Base-by-base conservation (phyloP, 2,113 vertebrate species). In the Megaceryle maxima region DNA sequence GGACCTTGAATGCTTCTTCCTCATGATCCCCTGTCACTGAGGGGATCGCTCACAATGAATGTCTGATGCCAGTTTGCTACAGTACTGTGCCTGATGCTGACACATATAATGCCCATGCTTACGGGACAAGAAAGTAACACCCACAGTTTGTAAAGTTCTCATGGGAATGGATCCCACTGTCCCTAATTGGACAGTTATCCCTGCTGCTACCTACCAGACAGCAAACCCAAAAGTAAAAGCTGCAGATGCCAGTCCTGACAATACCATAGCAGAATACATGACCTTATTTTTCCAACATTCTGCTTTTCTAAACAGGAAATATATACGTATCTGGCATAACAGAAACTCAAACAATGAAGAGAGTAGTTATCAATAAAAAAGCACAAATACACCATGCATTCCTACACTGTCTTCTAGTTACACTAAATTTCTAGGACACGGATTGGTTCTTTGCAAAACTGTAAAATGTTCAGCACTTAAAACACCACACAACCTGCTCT, bases 61-160 rank as follows among this genome's bases (percentile, higher is more conserved):
- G 7, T 14, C 3, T 0, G 0, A 6, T 14, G 15, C 8, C 56
- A 55, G 16, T 25, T 55, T 26, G 64, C 55, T 43, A 21, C 56
- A 44, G 22, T 17, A 59, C 5, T 21, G n/a, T 19, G 50, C 29
- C 67, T 48, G 20, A 39, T 48, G 28, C 55, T 87, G 29, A 81
- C 64, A 73, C 11, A 16, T 16, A 31, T 5, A 35, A 19, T 3
- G 3, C 16, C 24, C 31, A 50, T 2, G 20, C 9, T 60, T 68
- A 37, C 0, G 7, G 16, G 35, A 48, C 19, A 57, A 48, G 11
- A 5, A 10, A 87, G 29, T 29, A 81, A 70, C 9, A 57, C 14
- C 56, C n/a, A 48, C 1, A 41, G 9, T 14, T 26, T 51, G 7
- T 15, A 16, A 70, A 51, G 6, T 17, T 74, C 51, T 75, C 25